phyloP scores from a whole-genome alignment of 2,113 vertebrate species.

The Tragulus kanchil region DNA sequence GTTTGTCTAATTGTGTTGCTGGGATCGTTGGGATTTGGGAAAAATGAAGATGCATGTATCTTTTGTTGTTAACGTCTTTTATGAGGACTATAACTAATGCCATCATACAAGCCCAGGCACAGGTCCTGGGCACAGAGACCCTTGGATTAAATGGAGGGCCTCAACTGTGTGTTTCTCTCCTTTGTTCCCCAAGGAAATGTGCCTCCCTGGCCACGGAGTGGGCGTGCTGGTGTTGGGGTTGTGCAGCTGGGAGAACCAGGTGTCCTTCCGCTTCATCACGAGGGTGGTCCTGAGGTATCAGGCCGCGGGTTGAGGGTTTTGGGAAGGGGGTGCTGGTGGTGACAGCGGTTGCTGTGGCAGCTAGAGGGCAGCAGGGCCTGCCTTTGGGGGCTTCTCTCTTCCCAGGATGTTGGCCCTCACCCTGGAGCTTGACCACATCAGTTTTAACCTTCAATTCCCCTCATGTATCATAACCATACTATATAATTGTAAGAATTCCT shows the following conservation, averaged over 20 bases:
- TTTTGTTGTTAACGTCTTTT: neutral
- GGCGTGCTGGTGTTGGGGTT: neutral
- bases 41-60: too few species aligned
- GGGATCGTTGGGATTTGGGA: neutral
- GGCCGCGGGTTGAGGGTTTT: too few species aligned
- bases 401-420: neutral
- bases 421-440: neutral
- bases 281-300: neutral
- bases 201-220: neutral
- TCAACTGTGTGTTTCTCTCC: neutral
- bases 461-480: neutral
- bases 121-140: neutral
- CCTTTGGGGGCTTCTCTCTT: neutral
- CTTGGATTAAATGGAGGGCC: rapidly evolving
- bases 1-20: neutral
- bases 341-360: too few species aligned
- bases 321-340: neutral
- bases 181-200: neutral
- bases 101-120: neutral
- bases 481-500: neutral
- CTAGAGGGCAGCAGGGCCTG: too few species aligned
- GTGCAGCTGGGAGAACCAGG: rapidly evolving
- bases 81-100: neutral
- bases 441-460: neutral
- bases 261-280: too few species aligned